phyloP scores from a whole-genome alignment of 2,113 vertebrate species.

The Carollia perspicillata region DNA sequence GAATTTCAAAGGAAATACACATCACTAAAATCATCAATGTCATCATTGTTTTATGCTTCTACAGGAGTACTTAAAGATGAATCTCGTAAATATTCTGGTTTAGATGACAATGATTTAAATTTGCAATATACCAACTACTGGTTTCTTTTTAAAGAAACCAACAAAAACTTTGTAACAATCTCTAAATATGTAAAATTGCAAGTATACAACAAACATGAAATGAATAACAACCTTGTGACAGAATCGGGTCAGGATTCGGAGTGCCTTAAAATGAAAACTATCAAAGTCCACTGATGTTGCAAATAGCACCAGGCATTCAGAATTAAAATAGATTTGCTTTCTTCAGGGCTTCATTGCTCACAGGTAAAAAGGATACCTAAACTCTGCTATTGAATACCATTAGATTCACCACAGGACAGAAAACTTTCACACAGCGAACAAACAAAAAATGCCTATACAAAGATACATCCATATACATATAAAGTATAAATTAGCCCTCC shows the following conservation, averaged over 20 bases:
- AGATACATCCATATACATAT: background rate
- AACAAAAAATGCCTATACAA: background rate
- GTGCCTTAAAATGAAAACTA: slow-evolving; percentile 26
- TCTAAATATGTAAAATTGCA: background rate
- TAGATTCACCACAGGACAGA: background rate
- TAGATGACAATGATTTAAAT: background rate
- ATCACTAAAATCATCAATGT: background rate
- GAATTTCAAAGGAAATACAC: slow-evolving; percentile 22
- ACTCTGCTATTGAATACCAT: background rate
- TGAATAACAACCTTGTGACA: background rate
- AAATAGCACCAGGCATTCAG: background rate
- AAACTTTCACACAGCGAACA: background rate
- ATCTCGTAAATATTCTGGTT: background rate
- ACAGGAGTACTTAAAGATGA: background rate
- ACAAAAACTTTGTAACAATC: background rate
- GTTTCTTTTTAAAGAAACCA: background rate
- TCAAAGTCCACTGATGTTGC: background rate
- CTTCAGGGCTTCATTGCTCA: background rate
- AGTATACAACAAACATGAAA: background rate
- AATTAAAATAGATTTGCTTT: slow-evolving; percentile 48
- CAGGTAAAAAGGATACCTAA: background rate
- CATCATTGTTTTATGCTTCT: background rate
- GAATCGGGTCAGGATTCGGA: slow-evolving; percentile 49
- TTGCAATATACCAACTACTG: background rate
- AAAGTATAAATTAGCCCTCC: background rate